Evolutionary conservation across 2,113 vertebrate species (phyloP).

Genomic region (Actenoides hombroni): DNA sequence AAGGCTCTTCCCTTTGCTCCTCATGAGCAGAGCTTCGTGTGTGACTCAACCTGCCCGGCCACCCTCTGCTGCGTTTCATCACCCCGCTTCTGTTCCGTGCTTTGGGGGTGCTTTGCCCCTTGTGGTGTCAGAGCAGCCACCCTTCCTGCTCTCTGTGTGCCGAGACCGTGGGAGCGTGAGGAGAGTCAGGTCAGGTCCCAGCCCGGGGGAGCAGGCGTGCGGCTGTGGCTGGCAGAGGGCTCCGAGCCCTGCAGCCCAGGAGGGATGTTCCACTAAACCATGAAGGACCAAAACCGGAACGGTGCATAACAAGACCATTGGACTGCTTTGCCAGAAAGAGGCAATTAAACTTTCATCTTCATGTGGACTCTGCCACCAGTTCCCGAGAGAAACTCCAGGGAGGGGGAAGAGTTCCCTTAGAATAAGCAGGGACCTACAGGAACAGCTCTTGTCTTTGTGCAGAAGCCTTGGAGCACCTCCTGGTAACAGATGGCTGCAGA

Average conservation of each 20-base stretch:
- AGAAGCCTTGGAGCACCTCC: background rate
- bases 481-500: background rate
- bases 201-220: background rate
- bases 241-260: background rate
- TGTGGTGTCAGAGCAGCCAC: background rate
- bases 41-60: background rate
- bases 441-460: background rate
- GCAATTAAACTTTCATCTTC: background rate
- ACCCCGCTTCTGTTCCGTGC: rapidly evolving
- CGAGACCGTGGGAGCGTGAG: background rate
- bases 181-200: background rate
- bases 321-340: background rate
- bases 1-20: background rate
- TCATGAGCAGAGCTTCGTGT: rapidly evolving
- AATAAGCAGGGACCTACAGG: rapidly evolving
- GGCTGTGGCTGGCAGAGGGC: background rate
- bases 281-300: rapidly evolving
- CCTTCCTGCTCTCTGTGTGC: rapidly evolving
- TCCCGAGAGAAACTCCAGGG: background rate
- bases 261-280: background rate
- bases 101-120: background rate
- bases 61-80: background rate
- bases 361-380: rapidly evolving
- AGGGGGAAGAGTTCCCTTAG: background rate
- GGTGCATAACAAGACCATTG: background rate